Evolutionary conservation across 2,113 vertebrate genomes (phyloP).

Genomic region (Mirounga angustirostris): DNA sequence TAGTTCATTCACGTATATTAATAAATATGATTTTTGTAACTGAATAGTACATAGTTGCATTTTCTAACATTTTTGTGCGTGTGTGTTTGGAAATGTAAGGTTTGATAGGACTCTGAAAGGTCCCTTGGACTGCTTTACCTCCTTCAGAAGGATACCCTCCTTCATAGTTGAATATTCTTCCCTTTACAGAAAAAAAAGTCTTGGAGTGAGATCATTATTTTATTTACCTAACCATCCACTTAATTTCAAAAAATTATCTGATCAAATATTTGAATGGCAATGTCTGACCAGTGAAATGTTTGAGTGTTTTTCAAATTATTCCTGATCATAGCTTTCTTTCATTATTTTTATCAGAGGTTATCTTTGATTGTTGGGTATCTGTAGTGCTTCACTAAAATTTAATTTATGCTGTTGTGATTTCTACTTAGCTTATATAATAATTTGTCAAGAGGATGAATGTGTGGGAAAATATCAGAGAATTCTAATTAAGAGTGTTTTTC

Average conservation of each 20-base stretch:
- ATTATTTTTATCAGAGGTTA: constrained; percentile 57
- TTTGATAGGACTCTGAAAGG: not conserved
- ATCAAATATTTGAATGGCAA: not conserved
- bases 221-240: constrained; percentile 9
- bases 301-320: constrained; percentile 45
- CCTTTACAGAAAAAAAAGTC: not conserved
- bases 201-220: constrained; percentile 9
- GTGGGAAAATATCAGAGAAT: constrained; percentile 62
- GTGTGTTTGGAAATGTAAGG: constrained; percentile 34
- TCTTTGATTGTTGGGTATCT: constrained; percentile 67
- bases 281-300: constrained; percentile 15
- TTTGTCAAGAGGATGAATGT: constrained; percentile 33
- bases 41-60: not conserved
- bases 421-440: constrained; percentile 52
- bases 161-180: not conserved
- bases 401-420: constrained; percentile 60
- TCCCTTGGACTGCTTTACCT: not conserved
- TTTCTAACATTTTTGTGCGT: not conserved
- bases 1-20: not conserved
- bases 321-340: not conserved
- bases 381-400: constrained; percentile 68
- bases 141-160: not conserved
- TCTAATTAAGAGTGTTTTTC: constrained; percentile 54
- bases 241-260: constrained; percentile 44
- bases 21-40: not conserved